Evolutionary conservation across 2,888 invertebrate species (phyloP), one percentile per base, ranked within the genome.

Genomic region (Drosophila rellima): DNA sequence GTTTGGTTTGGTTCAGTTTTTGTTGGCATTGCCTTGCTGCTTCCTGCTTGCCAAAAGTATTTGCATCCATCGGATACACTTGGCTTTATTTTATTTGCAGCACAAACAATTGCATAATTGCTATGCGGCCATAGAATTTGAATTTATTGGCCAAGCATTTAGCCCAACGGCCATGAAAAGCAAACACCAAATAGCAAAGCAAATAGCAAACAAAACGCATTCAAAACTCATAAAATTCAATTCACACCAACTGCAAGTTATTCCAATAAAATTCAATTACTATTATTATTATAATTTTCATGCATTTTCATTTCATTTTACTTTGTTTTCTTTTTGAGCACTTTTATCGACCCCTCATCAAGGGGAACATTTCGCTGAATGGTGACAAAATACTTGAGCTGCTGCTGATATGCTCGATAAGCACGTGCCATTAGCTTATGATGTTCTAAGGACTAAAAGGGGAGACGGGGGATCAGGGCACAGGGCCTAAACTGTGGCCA

Each of bases 71-170:
- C 67, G 60, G 44, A 78, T 82, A 68, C 71, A 80, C 67, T 82
- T 80, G 74, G 72, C 72, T 79, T 70, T 60, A 76, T 86, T 85
- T 84, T 80, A 79, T 89, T 88, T 86, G 87, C 84, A 47, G 62
- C 82, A 75, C 81, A 75, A 84, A 86, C 89, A 83, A 88, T 87
- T 87, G 86, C 89, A 89, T 87, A 87, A 87, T 89, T 87, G 86
- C 84, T 66, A 63, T 66, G 66, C 66, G 59, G 69, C 70, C 40
- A 78, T 71, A 66, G 68, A 84, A 82, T 77, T 85, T 72, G 57
- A 81, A 79, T 86, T 70, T 83, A 72, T 79, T 80, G 76, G 57
- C 65, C 56, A 54, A 72, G 67, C 74, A 69, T 79, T 79, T 78
- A 64, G 70, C 73, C 54, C 66, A 23, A 40, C 13, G 48, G 69